Conservation (phyloP, 2,113 vertebrate genomes). For the Protobothrops mucrosquamatus region DNA sequence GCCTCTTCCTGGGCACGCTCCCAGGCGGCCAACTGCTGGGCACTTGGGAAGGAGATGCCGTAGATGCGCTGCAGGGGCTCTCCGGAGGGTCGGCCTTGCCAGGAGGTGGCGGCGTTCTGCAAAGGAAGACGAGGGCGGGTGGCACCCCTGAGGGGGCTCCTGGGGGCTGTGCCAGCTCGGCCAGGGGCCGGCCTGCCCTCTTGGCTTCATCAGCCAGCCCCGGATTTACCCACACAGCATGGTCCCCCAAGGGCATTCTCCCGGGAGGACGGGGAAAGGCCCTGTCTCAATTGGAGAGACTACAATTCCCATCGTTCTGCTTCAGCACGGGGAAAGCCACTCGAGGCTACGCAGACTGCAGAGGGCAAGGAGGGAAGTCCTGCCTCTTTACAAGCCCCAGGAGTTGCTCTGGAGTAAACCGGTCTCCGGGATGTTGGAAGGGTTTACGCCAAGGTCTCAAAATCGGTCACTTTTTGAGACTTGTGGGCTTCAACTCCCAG, state of each 20-base stretch:
- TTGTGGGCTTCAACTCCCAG: neutral
- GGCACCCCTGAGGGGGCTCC: neutral
- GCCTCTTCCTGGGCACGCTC: constrained; percentile 75
- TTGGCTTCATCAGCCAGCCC: neutral
- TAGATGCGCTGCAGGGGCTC: constrained; percentile 73
- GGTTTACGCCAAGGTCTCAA: neutral
- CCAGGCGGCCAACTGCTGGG: constrained; percentile 70
- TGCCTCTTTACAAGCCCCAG: neutral
- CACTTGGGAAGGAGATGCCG: constrained; percentile 81
- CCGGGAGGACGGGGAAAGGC: neutral
- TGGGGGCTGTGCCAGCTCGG: neutral
- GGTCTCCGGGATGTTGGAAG: neutral
- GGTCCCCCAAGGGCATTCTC: neutral
- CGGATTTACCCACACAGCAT: neutral
- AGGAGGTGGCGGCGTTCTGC: constrained; percentile 67
- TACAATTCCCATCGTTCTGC: neutral
- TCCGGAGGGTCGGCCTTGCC: constrained; percentile 37
- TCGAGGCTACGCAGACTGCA: neutral
- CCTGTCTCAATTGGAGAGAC: neutral
- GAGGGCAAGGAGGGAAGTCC: neutral
- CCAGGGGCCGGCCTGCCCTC: neutral
- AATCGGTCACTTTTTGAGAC: neutral
- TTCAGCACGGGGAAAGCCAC: neutral
- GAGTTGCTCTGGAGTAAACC: neutral
- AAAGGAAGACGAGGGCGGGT: neutral